These are phyloP conservation scores for Drosophila helvetica DNA, from an alignment of 2,888 invertebrate species.

Conservation along the genomic window DNA sequence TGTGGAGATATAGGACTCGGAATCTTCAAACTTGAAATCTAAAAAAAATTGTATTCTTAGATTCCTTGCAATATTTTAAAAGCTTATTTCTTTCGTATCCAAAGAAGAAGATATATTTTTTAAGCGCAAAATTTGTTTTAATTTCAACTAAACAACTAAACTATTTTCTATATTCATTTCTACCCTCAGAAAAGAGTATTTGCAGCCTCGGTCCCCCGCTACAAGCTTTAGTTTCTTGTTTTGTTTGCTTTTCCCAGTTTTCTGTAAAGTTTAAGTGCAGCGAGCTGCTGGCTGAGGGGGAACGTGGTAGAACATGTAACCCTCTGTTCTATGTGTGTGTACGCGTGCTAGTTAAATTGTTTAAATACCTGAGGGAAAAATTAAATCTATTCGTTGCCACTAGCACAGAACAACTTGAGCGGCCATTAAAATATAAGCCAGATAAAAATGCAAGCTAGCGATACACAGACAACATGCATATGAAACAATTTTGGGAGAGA, in stretches of 20 bases:
- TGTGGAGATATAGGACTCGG: no score
- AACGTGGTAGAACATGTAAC: neutral
- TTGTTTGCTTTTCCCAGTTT: constrained; percentile 48
- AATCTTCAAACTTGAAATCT: neutral
- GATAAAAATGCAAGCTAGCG: constrained; percentile 7
- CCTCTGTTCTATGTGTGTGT: neutral
- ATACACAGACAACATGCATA: no score
- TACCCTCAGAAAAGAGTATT: no score
- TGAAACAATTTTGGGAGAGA: no score
- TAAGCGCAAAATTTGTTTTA: neutral
- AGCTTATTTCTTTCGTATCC: no score
- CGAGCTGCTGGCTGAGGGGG: constrained; percentile 12
- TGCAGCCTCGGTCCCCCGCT: no score
- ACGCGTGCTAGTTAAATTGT: constrained; percentile 33
- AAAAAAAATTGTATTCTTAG: no score
- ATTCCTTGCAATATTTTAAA: no score
- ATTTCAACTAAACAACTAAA: no score
- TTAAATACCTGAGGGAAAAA: constrained; percentile 46
- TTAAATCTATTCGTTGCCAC: no score
- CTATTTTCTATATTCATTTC: no score
- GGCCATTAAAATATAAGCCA: constrained; percentile 53
- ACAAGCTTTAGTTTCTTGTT: neutral
- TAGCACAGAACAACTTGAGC: constrained; percentile 11
- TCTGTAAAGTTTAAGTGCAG: constrained; percentile 61
- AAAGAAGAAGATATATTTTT: constrained; percentile 3